Percentiles rank a stretch among this genome's conserved stretches.
These are phyloP conservation scores for Mycalesis mineus DNA, from an alignment of 2,888 invertebrate genomes.

Conservation along the genomic window DNA sequence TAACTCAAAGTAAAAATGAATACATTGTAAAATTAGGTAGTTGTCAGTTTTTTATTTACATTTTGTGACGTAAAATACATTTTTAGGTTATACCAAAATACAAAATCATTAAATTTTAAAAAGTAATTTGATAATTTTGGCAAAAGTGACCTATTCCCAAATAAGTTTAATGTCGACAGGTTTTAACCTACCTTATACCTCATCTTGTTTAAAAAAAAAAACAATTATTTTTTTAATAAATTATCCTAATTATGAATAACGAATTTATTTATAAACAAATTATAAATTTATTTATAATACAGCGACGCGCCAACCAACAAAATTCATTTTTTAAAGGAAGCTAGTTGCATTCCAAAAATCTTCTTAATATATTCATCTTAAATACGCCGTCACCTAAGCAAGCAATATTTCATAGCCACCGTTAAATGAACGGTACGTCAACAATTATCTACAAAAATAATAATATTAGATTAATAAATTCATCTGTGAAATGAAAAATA, in stretches of 20 bases:
- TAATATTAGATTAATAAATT: conserved; percentile 54
- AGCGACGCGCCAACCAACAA: conserved; percentile 51
- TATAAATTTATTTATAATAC: neutral
- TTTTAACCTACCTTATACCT: too few species aligned
- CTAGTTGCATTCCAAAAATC: conserved; percentile 44
- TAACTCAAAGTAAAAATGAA: neutral
- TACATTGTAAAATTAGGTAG: neutral
- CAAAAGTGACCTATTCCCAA: too few species aligned
- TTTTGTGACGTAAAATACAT: neutral
- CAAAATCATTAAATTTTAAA: too few species aligned
- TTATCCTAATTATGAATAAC: neutral
- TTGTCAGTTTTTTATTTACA: neutral
- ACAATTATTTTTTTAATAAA: neutral
- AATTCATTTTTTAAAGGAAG: conserved; percentile 44
- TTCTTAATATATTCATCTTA: conserved; percentile 25
- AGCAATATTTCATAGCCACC: conserved; percentile 49
- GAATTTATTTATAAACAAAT: neutral
- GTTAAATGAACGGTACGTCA: conserved; percentile 36
- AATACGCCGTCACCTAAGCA: conserved; percentile 32
- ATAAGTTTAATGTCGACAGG: too few species aligned
- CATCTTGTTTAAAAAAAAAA: too few species aligned
- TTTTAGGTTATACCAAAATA: too few species aligned
- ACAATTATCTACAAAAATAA: conserved; percentile 37
- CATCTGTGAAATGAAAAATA: conserved; percentile 45
- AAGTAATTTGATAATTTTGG: too few species aligned